Percentiles rank a stretch among this genome's conserved stretches.
phyloP scores from a whole-genome alignment of 1,140 invertebrate genomes.

The Drosophila nebulosa region DNA sequence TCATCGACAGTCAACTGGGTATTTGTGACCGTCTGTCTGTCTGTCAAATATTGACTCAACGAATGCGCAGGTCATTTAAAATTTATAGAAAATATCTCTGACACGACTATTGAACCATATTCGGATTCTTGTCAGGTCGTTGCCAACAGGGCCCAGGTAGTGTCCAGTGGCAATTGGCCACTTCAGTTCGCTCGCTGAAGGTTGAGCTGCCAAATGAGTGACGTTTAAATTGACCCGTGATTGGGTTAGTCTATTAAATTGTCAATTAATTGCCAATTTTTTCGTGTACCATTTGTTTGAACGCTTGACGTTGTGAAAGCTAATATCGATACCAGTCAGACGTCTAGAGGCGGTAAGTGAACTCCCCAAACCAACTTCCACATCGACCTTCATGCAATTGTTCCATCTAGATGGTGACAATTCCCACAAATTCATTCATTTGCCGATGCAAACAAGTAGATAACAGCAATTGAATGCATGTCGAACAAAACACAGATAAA shows the following conservation, averaged over 20 bases:
- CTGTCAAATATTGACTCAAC: constrained; percentile 63
- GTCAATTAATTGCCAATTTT: constrained; percentile 17
- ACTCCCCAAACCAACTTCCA: neutral
- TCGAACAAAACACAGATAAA: constrained; percentile 28
- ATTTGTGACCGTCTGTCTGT: neutral
- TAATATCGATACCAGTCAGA: neutral
- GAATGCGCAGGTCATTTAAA: constrained; percentile 57
- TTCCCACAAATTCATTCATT: neutral
- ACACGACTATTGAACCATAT: neutral
- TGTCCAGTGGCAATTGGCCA: neutral
- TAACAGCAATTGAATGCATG: constrained; percentile 46
- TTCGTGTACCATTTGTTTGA: constrained; percentile 27
- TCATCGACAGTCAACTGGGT: constrained; percentile 5
- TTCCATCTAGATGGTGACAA: constrained; percentile 14
- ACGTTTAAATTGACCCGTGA: constrained; percentile 43
- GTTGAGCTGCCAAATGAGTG: constrained; percentile 10
- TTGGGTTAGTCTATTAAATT: constrained; percentile 37
- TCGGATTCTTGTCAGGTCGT: neutral
- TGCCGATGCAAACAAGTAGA: constrained; percentile 34
- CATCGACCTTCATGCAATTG: neutral
- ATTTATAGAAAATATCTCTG: constrained; percentile 60
- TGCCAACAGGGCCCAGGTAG: neutral
- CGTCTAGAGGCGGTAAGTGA: neutral
- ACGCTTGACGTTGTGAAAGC: neutral
- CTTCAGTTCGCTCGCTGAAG: neutral